Percentiles rank a stretch among this genome's conserved stretches.
These are phyloP conservation scores for Tinamus guttatus DNA, from an alignment of 2,113 vertebrate species.

Conservation along the genomic window DNA sequence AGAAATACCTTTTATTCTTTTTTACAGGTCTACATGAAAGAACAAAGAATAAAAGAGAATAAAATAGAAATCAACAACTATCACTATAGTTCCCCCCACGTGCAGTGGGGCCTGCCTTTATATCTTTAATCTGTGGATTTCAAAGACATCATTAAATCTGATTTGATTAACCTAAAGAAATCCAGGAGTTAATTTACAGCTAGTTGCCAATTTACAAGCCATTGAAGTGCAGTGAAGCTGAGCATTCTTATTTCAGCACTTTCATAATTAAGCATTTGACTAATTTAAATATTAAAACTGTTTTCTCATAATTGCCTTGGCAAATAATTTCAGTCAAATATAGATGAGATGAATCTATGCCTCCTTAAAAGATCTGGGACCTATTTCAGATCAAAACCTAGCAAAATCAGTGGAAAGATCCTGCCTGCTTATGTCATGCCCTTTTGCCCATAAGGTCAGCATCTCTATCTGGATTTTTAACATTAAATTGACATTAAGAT, in stretches of 20 bases:
- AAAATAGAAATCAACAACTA: background rate
- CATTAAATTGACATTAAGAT: background rate
- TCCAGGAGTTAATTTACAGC: slow-evolving; percentile 44
- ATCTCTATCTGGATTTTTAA: background rate
- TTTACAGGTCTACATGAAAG: background rate
- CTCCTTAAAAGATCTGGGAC: background rate
- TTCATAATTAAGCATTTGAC: slow-evolving; percentile 47
- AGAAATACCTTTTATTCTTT: background rate
- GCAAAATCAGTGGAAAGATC: background rate
- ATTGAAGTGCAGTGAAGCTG: slow-evolving; percentile 41
- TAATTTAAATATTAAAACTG: slow-evolving; percentile 58
- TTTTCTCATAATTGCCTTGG: slow-evolving; percentile 16
- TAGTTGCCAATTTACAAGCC: slow-evolving; percentile 28
- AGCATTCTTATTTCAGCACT: slow-evolving; percentile 42
- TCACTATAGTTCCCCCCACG: background rate
- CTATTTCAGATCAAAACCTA: background rate
- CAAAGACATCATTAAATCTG: slow-evolving; percentile 44
- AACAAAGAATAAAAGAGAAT: background rate
- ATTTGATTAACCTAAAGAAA: slow-evolving; percentile 62
- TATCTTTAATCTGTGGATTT: slow-evolving; percentile 43
- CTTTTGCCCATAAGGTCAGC: background rate
- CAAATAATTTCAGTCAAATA: background rate
- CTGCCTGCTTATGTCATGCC: background rate
- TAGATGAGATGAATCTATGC: background rate
- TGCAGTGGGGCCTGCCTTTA: background rate